Percentiles rank a stretch among this genome's conserved stretches.
Evolutionary conservation across 2,113 vertebrate species (phyloP).

Genomic region (Crocuta crocuta): DNA sequence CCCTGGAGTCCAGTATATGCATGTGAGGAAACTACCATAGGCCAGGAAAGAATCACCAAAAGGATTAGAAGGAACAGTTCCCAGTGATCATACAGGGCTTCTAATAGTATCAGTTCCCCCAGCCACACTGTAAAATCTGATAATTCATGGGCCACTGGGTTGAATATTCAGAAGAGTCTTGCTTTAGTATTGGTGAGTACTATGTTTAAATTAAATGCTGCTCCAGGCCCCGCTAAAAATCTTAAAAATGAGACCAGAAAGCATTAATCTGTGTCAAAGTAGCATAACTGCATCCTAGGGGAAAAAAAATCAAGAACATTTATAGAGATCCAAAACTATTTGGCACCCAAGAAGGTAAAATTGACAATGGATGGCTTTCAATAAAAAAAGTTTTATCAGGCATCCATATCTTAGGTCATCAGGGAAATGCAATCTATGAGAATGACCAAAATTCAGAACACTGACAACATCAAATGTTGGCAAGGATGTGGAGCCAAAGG

Average conservation of each 20-base stretch:
- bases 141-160: not conserved
- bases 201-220: conserved; percentile 44
- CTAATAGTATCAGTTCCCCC: not conserved
- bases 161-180: not conserved
- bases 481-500: not conserved
- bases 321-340: conserved; percentile 4
- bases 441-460: not conserved
- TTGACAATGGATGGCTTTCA: not conserved
- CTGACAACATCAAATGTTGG: not conserved
- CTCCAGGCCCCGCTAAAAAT: not conserved
- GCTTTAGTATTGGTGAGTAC: not conserved
- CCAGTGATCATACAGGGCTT: not conserved
- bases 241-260: conserved; percentile 53
- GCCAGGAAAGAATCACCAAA: not conserved
- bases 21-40: not conserved
- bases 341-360: not conserved
- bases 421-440: not conserved
- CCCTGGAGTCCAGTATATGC: not conserved
- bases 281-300: not conserved
- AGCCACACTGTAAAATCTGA: not conserved
- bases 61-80: not conserved
- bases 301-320: conserved; percentile 3
- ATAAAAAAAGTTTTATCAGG: not conserved
- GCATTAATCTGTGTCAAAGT: conserved; percentile 16
- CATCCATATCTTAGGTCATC: not conserved